Evolutionary conservation across 1,140 invertebrate species (phyloP), one percentile per base, ranked within the genome.

Genomic region (Leptestheria dahalacensis): DNA sequence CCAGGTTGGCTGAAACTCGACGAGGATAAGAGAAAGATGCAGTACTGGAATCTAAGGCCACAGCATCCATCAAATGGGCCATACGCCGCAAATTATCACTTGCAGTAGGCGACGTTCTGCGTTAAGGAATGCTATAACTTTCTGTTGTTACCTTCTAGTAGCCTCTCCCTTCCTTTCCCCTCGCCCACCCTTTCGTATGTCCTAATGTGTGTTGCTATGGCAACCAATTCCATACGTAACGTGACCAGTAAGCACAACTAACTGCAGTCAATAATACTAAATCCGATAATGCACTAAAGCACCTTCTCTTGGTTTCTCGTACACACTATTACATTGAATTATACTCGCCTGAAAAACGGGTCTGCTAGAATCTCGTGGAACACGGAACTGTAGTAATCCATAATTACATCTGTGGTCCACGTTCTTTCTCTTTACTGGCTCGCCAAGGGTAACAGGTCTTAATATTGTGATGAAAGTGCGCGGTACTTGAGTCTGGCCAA

Each of bases 291-390:
- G n/a, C n/a, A n/a, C n/a, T n/a, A n/a, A n/a, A n/a, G n/a, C n/a
- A n/a, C n/a, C n/a, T n/a, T n/a, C n/a, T n/a, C n/a, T n/a, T n/a
- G n/a, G n/a, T n/a, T n/a, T n/a, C n/a, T n/a, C n/a, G n/a, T n/a
- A n/a, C n/a, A n/a, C n/a, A n/a, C n/a, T n/a, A n/a, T n/a, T 41
- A 29, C 21, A 56, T 12, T n/a, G 53, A 26, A n/a, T n/a, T 56
- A 3, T 12, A 15, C 49, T 41, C 33, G 52, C 58, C 49, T 60
- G 58, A 60, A 60, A 29, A 60, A 60, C 24, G 58, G 51, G 46
- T 60, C 58, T 25, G 21, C 25, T 33, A 60, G 33, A 51, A 60
- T 51, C 3, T 60, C 58, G n/a, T 60, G 58, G 41, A 60, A 50
- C 24, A 60, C 33, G 4, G 58, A 60, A 29, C 26, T 60, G 33